phyloP scores from a whole-genome alignment of 2,888 invertebrate genomes.

The Microplitis deprimator region DNA sequence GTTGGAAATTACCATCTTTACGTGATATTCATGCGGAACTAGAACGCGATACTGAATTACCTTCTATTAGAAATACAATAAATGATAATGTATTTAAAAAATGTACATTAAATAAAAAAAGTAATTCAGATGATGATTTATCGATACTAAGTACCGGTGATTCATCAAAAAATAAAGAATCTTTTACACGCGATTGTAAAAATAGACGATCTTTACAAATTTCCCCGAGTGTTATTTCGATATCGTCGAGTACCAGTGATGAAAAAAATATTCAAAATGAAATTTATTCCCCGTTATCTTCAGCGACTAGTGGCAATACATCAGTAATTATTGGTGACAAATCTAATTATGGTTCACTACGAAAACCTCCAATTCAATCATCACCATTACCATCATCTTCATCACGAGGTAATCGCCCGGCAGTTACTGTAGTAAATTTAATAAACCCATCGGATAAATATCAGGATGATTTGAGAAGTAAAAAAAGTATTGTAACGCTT shows the following conservation, averaged over 20 bases:
- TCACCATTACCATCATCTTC: neutral
- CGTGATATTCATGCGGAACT: neutral
- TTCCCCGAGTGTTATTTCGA: conserved; percentile 54
- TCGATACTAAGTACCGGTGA: conserved; percentile 50
- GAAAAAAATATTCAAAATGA: conserved; percentile 41
- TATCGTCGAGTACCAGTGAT: neutral
- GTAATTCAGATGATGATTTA: conserved; percentile 73
- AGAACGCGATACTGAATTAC: neutral
- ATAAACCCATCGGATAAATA: conserved; percentile 29
- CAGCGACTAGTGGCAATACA: conserved; percentile 2
- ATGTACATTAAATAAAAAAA: conserved; percentile 62
- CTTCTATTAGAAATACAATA: neutral
- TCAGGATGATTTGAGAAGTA: conserved; percentile 19
- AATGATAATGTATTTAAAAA: conserved; percentile 9
- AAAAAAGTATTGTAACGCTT: conserved; percentile 36
- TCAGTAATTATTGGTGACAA: conserved; percentile 23
- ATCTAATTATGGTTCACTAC: conserved; percentile 19
- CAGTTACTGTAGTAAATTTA: conserved; percentile 39
- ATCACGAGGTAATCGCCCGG: conserved; percentile 12
- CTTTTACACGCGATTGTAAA: conserved; percentile 79
- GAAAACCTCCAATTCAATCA: conserved; percentile 8
- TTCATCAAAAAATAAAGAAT: conserved; percentile 14
- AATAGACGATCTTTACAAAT: conserved; percentile 79
- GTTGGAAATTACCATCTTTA: neutral
- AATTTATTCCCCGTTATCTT: neutral